Evolutionary conservation across 2,888 invertebrate species (phyloP).

Genomic region (Eumacrocentrus americanus): DNA sequence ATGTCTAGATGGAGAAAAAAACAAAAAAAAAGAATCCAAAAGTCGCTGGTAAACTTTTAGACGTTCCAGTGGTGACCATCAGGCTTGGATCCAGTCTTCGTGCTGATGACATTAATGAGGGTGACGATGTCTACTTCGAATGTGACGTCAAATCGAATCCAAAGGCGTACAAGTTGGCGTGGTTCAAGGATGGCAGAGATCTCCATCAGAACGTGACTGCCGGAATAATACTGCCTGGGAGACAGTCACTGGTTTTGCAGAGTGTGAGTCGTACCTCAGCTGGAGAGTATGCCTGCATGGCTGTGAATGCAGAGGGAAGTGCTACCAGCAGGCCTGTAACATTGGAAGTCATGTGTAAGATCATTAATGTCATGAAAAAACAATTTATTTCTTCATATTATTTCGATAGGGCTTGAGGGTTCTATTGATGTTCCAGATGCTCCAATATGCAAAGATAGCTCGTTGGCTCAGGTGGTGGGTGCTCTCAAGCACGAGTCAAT

Average conservation of each 20-base stretch:
- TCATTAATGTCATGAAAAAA: neutral
- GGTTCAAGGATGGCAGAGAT: slow-evolving; percentile 86
- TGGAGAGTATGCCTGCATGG: slow-evolving; percentile 87
- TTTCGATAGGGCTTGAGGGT: neutral
- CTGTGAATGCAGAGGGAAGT: slow-evolving; percentile 86
- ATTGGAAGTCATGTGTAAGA: slow-evolving; percentile 55
- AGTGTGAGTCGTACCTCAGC: slow-evolving; percentile 81
- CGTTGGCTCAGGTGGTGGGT: slow-evolving; percentile 79
- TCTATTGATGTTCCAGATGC: slow-evolving; percentile 43
- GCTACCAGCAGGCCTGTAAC: slow-evolving; percentile 61
- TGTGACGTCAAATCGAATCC: slow-evolving; percentile 86
- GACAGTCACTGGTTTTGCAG: slow-evolving; percentile 80
- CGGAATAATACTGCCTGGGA: slow-evolving; percentile 83
- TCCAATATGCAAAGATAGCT: slow-evolving; percentile 64
- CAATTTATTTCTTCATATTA: neutral
- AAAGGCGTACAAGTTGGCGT: slow-evolving; percentile 79
- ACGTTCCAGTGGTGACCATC: slow-evolving; percentile 79
- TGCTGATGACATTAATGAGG: slow-evolving; percentile 86
- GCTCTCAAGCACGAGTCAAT: slow-evolving; percentile 88
- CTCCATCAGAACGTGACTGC: slow-evolving; percentile 82
- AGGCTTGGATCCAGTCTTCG: slow-evolving; percentile 84
- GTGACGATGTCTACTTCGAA: slow-evolving; percentile 88
- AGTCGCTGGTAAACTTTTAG: slow-evolving; percentile 64
- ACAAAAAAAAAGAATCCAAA: neutral
- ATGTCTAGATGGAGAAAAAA: neutral